These are phyloP conservation scores for Linurgus olivaceus DNA, from an alignment of 2,797 vertebrate species.

Conservation along the genomic window DNA sequence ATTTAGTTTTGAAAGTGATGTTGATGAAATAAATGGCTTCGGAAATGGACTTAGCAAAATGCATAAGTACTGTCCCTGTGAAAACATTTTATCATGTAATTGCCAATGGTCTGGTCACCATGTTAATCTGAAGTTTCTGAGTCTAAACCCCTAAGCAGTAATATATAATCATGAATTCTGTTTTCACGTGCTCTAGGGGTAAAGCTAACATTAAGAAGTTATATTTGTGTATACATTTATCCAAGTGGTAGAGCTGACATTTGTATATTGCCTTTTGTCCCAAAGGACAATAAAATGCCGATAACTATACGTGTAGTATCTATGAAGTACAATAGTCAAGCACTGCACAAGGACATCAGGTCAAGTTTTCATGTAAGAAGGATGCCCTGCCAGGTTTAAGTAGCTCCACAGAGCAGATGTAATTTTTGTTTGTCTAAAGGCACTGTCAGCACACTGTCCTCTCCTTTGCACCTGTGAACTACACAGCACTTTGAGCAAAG, in stretches of 20 bases:
- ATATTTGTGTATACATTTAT: neutral
- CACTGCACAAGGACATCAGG: neutral
- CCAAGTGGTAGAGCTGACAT: neutral
- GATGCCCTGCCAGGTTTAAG: neutral
- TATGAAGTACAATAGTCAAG: neutral
- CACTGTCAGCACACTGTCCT: neutral
- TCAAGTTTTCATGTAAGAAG: neutral
- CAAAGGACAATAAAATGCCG: conserved; percentile 4
- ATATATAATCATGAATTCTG: neutral
- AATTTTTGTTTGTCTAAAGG: neutral
- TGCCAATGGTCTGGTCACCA: neutral
- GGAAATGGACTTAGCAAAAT: neutral
- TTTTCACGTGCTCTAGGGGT: neutral
- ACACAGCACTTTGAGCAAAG: neutral
- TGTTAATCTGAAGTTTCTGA: neutral
- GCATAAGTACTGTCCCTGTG: neutral
- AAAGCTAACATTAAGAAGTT: neutral
- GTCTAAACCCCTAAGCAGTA: neutral
- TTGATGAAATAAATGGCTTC: neutral
- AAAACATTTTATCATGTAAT: neutral
- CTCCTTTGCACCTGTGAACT: neutral
- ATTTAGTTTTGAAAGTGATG: neutral
- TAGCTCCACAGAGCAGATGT: neutral
- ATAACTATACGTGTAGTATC: neutral
- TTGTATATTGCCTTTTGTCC: neutral